Base-by-base conservation (phyloP, 2,797 vertebrate genomes). In the Manis pentadactyla region DNA sequence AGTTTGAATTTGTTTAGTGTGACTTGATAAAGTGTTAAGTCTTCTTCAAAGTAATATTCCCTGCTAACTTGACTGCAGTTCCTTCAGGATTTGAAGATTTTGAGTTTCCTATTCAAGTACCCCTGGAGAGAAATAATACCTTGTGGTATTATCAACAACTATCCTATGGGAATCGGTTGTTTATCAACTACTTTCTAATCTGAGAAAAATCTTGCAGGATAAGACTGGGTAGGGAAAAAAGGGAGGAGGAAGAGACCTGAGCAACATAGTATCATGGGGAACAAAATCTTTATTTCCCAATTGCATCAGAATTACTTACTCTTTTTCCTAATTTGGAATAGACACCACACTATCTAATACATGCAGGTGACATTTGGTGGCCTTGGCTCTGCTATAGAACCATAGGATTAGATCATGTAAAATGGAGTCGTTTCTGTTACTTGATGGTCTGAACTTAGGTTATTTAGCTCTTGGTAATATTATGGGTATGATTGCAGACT, bases 1-100 rank as follows among this genome's bases (percentile, higher is more conserved):
- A 95, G 9, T 90, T 79, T 97, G 66, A 81, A 53, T 93, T 93
- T 93, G 91, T 92, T 95, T 97, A 94, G 37, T 75, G 27, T 92
- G 63, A 92, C 88, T 93, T 94, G 51, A 82, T 1, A 19, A 75
- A 94, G 63, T 92, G 39, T 19, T 57, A 77, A 25, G 7, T 93
- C 51, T 87, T 93, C 92, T 75, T 94, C 51, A 78, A 61, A 82
- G 53, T 85, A 94, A 78, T 71, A 81, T 87, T 82, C 39, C 25
- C n/a, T 95, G 37, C 66, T 77, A 92, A 94, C 63, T 87, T 95
- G 75, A 46, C 59, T 81, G 21, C 57, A 81, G 0, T 85, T 95
- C 66, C 73, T 74, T 94, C 77, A 75, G n/a, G 73, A 90, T 93
- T 86, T 93, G 53, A 95, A 96, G 75, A 49, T 92, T 97, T 93